Base-by-base conservation (phyloP, 1,140 invertebrate genomes). In the Ips typographus region DNA sequence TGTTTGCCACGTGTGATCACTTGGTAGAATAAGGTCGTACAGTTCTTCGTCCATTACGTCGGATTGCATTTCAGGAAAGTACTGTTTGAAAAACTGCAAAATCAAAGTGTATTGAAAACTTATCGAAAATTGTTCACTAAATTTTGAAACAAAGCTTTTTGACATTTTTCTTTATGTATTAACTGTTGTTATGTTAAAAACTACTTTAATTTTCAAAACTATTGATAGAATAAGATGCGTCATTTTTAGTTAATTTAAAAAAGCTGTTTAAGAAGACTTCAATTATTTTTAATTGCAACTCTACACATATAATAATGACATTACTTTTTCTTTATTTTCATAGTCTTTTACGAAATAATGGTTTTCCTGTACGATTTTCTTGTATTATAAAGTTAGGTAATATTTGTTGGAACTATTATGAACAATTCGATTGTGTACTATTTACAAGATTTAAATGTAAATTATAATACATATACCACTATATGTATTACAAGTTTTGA, bases 1-100 rank as follows among this genome's bases (percentile, higher is more conserved):
- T 7, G 89, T 84, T 63, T 89, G 82, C 87, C 89, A 92, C 8
- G 88, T 86, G 71, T 85, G 85, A 72, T 92, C 88, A 74, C 90
- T 92, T 8, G 90, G 90, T 38, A 92, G 62, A 36, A 77, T 69
- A 40, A 79, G 64, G 49, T 77, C 74, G 42, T 72, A 74, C 8
- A 49, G 61, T 80, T 59, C 79, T 78, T 41, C 78, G 77, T 59
- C 68, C 47, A 60, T 62, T 1, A 64, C 66, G 22, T 82, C 80
- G 1, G 80, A 79, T 8, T 80, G 80, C 22, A 22, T 22, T 59
- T 79, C 74, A 41, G 80, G 74, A 8, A 77, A 58, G 68, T 74
- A 74, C 47, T 72, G 64, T 39, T 80, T 80, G 56, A 75, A 65
- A 1, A 85, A 63, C 67, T 82, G 80, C 1, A 60, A 71, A 22